These are phyloP conservation scores for Pyrochroa serraticornis DNA, from an alignment of 2,888 invertebrate species.

Conservation along the genomic window DNA sequence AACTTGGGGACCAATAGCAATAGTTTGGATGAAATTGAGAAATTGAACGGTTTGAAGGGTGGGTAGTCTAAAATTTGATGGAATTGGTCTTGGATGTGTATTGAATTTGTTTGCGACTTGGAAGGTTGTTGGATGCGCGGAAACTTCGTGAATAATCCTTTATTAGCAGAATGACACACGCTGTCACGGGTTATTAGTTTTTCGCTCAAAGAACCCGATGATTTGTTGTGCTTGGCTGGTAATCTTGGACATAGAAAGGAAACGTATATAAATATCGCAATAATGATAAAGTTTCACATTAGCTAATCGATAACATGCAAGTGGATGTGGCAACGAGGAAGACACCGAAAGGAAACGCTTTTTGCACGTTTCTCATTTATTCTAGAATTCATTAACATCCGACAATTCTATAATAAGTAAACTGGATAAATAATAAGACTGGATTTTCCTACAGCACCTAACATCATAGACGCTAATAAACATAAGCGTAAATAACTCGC, in stretches of 20 bases:
- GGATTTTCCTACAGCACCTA: slow-evolving; percentile 33
- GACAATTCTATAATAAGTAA: slow-evolving; percentile 29
- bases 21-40: no score
- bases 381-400: slow-evolving; percentile 31
- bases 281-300: slow-evolving; percentile 32
- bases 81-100: neutral
- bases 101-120: neutral
- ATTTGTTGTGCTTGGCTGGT: slow-evolving; percentile 23
- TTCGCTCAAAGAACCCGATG: slow-evolving; percentile 21
- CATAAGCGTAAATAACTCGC: slow-evolving; percentile 54
- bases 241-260: slow-evolving; percentile 21
- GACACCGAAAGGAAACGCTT: slow-evolving; percentile 19
- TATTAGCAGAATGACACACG: slow-evolving; percentile 11
- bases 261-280: slow-evolving; percentile 27
- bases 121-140: neutral
- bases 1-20: no score
- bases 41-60: no score
- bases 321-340: slow-evolving; percentile 9
- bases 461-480: slow-evolving; percentile 53
- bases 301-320: slow-evolving; percentile 31
- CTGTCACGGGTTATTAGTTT: slow-evolving; percentile 27
- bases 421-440: slow-evolving; percentile 33
- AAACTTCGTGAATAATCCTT: slow-evolving; percentile 4
- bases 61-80: neutral
- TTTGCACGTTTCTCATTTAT: slow-evolving; percentile 26